These are phyloP conservation scores for Aphelenchoides besseyi DNA, from an alignment of 1,140 invertebrate genomes.

Conservation along the genomic window DNA sequence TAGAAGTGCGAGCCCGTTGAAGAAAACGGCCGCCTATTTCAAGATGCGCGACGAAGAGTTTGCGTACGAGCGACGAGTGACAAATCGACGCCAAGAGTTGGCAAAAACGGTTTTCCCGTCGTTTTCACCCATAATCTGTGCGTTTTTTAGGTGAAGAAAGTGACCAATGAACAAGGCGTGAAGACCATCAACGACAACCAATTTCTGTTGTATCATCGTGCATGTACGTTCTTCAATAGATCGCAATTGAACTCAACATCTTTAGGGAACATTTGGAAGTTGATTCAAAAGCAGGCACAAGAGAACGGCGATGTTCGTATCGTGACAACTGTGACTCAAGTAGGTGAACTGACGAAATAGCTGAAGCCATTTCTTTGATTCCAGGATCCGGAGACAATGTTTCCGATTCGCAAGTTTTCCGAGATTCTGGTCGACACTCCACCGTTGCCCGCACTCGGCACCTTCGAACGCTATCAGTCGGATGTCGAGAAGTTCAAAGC, in stretches of 20 bases:
- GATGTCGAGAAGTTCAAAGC: background rate
- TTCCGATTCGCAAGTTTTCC: background rate
- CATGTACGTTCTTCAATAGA: background rate
- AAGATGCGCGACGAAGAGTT: conserved; percentile 11
- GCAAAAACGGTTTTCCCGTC: background rate
- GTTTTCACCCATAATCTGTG: background rate
- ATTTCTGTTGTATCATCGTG: conserved; percentile 7
- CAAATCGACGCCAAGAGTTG: background rate
- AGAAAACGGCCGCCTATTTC: background rate
- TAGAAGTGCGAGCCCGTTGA: background rate
- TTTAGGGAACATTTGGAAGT: conserved; percentile 6
- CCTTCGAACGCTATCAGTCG: background rate
- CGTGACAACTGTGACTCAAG: background rate
- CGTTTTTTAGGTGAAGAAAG: background rate
- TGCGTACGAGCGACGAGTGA: background rate
- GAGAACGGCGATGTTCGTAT: background rate
- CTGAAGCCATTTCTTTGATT: background rate
- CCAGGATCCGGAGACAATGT: background rate
- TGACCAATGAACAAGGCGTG: background rate
- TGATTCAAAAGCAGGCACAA: background rate
- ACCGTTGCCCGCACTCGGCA: background rate
- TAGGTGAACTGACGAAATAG: background rate
- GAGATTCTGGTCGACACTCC: conserved; percentile 11
- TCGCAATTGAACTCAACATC: background rate
- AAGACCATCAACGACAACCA: conserved; percentile 7